Conservation (phyloP, 2,888 invertebrate species). For the Dysmachus trigonus region DNA sequence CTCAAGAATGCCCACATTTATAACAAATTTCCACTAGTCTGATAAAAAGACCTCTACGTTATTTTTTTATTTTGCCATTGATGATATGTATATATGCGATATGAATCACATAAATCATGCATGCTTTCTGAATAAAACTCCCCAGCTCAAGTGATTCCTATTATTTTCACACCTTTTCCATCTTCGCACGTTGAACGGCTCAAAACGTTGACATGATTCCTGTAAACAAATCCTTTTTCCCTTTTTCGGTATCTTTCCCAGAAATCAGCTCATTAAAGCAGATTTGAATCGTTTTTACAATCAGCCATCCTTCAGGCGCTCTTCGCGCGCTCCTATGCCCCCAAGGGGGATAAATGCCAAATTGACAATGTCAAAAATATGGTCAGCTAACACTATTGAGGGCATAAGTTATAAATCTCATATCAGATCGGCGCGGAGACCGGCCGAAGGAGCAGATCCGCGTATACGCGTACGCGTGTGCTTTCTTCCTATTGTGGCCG, state of each 20-base stretch:
- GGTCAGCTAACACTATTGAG: conserved; percentile 54
- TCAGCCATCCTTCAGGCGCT: conserved; percentile 47
- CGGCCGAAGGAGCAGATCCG: conserved; percentile 28
- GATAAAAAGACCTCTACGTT: neutral
- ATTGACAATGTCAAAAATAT: conserved; percentile 54
- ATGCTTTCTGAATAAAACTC: neutral
- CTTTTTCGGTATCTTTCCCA: conserved; percentile 52
- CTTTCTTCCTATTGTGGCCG: conserved; percentile 19
- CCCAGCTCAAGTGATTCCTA: neutral
- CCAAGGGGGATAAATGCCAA: conserved; percentile 48
- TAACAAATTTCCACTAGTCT: neutral
- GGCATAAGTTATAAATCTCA: conserved; percentile 54
- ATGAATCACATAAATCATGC: neutral
- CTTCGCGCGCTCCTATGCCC: neutral
- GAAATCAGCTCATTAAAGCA: conserved; percentile 55
- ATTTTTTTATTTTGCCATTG: neutral
- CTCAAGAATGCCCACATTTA: neutral
- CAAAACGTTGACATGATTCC: neutral
- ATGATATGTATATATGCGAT: neutral
- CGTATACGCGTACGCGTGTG: conserved; percentile 40
- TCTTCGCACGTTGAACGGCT: neutral
- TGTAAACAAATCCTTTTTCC: conserved; percentile 42
- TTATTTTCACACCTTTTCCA: neutral
- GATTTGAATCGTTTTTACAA: conserved; percentile 53
- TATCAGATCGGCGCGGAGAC: conserved; percentile 50